phyloP scores from a whole-genome alignment of 2,113 vertebrate genomes.

The Takifugu flavidus region DNA sequence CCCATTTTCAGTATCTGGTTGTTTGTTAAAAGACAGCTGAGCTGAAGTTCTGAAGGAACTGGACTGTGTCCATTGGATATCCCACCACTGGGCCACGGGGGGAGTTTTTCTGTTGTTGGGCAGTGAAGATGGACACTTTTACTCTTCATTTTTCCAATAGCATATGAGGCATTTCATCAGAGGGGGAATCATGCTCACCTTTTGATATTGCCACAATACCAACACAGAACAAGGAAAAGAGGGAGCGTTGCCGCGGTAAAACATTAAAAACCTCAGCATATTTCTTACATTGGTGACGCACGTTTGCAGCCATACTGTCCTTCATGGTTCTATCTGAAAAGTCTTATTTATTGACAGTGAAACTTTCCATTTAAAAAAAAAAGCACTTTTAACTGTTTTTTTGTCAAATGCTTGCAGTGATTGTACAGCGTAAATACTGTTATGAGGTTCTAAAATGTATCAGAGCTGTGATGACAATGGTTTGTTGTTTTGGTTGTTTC shows the following conservation, averaged over 20 bases:
- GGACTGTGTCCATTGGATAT: slow-evolving; percentile 21
- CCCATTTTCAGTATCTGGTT: slow-evolving; percentile 25
- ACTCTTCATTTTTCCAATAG: slow-evolving; percentile 22
- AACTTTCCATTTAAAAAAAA: slow-evolving; percentile 74
- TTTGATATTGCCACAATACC: slow-evolving; percentile 18
- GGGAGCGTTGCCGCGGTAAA: slow-evolving; percentile 25
- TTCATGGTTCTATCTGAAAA: slow-evolving; percentile 51
- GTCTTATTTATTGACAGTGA: slow-evolving; percentile 94
- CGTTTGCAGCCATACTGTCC: slow-evolving; percentile 50
- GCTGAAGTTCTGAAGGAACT: slow-evolving; percentile 20
- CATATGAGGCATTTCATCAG: slow-evolving; percentile 35
- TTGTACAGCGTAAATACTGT: slow-evolving; percentile 87
- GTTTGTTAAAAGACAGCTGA: slow-evolving; percentile 32
- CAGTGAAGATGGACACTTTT: slow-evolving; percentile 29
- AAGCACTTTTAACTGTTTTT: slow-evolving; percentile 97
- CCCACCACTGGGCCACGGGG: not conserved
- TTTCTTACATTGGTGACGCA: slow-evolving; percentile 37
- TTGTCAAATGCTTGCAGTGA: slow-evolving; percentile 82
- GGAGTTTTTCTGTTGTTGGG: slow-evolving; percentile 17
- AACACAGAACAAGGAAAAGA: no score
- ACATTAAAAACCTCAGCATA: slow-evolving; percentile 55
- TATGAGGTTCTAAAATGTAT: slow-evolving; percentile 64
- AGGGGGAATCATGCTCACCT: slow-evolving; percentile 32
- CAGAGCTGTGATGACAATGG: slow-evolving; percentile 33
- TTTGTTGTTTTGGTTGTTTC: slow-evolving; percentile 1